A percentile compares a stretch with the other conserved stretches of the same genome.
Evolutionary conservation across 1,140 invertebrate genomes (phyloP).

Genomic region (Drosophila ananassae): DNA sequence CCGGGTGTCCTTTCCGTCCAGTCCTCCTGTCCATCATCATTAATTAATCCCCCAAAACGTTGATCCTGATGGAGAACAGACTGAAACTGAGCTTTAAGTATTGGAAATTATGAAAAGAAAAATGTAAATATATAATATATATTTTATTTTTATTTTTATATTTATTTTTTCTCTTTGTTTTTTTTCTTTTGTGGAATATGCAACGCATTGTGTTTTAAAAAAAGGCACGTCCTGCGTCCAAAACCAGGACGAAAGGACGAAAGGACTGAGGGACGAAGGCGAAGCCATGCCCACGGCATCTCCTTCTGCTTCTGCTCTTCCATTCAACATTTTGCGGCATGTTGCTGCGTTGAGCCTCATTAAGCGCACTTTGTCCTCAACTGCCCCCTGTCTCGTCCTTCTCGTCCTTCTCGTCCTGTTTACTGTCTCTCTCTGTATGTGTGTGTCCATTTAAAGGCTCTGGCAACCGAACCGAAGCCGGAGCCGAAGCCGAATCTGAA

Average conservation of each 20-base stretch:
- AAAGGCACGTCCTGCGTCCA: no score
- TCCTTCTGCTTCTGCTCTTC: background rate
- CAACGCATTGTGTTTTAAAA: conserved; percentile 14
- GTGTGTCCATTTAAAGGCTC: conserved; percentile 44
- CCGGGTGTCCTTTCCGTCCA: background rate
- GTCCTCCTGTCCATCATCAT: conserved; percentile 33
- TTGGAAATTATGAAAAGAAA: conserved; percentile 12
- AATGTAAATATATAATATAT: background rate
- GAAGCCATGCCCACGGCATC: background rate
- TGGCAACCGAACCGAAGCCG: background rate
- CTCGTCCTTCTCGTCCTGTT: no score
- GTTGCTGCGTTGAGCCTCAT: conserved; percentile 70
- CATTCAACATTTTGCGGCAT: conserved; percentile 41
- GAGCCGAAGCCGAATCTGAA: background rate
- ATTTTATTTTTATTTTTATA: no score
- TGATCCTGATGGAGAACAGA: conserved; percentile 38
- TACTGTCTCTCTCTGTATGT: no score
- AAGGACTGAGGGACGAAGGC: background rate
- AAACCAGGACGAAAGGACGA: background rate
- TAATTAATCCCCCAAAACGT: conserved; percentile 55
- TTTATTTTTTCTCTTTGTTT: no score
- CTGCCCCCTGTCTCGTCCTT: background rate
- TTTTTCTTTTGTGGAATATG: background rate
- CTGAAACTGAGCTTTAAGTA: conserved; percentile 10
- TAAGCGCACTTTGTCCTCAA: conserved; percentile 65